phyloP scores from a whole-genome alignment of 2,888 invertebrate genomes.

The Brenthis ino region DNA sequence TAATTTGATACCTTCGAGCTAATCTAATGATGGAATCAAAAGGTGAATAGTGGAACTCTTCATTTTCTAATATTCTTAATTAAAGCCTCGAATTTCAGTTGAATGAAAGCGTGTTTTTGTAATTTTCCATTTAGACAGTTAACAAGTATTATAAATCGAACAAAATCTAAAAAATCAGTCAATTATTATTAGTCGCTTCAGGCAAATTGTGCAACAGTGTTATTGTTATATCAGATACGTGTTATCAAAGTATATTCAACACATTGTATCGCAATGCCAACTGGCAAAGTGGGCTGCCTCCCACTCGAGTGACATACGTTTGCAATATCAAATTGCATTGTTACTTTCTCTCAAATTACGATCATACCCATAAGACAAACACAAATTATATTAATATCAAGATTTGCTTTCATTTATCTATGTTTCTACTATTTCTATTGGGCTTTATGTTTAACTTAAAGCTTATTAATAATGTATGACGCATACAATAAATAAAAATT shows the following conservation, averaged over 20 bases:
- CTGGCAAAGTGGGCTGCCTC: conserved; percentile 32
- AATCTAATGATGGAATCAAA: too few species aligned
- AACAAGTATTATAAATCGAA: too few species aligned
- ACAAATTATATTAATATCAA: neutral
- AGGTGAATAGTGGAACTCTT: too few species aligned
- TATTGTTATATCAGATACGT: conserved; percentile 18
- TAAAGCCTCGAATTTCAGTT: too few species aligned
- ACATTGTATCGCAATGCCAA: conserved; percentile 30
- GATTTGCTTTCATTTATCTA: neutral
- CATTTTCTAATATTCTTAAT: too few species aligned
- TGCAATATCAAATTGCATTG: conserved; percentile 44
- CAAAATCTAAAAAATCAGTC: too few species aligned
- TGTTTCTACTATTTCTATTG: neutral
- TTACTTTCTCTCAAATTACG: conserved; percentile 33
- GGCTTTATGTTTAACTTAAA: too few species aligned
- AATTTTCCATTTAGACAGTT: too few species aligned
- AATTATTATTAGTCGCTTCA: neutral
- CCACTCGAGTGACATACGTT: conserved; percentile 51
- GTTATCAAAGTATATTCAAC: conserved; percentile 26
- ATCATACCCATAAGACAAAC: conserved; percentile 14
- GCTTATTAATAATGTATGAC: too few species aligned
- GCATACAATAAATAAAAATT: too few species aligned
- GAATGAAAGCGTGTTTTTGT: too few species aligned
- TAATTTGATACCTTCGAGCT: too few species aligned
- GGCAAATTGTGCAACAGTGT: conserved; percentile 1